A percentile compares a stretch with the other conserved stretches of the same genome.
phyloP scores from a whole-genome alignment of 2,888 invertebrate genomes.

The Acholoe squamosa region DNA sequence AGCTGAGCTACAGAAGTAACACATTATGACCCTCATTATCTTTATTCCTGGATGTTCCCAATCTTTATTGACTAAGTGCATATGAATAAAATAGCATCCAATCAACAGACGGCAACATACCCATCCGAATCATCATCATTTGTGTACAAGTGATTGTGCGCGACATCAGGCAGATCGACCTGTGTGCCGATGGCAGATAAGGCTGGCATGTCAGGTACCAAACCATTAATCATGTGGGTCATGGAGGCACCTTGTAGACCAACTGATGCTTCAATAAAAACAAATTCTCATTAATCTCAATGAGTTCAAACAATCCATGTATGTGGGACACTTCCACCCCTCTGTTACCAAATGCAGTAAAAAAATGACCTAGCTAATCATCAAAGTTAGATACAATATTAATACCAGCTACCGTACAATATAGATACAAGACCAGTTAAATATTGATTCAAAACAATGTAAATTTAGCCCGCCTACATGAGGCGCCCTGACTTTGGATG shows the following conservation, averaged over 20 bases:
- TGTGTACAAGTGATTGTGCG: conserved; percentile 70
- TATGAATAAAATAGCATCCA: too few relatives aligned
- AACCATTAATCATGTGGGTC: not conserved
- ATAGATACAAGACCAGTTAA: not conserved
- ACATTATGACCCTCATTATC: too few relatives aligned
- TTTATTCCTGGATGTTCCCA: not conserved
- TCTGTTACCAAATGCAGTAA: too few relatives aligned
- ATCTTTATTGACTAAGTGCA: too few relatives aligned
- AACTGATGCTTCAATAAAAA: not conserved
- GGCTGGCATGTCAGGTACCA: conserved; percentile 63
- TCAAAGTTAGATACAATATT: too few relatives aligned
- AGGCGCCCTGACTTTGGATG: not conserved
- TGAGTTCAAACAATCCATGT: too few relatives aligned
- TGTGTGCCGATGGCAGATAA: conserved; percentile 57
- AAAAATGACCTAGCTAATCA: too few relatives aligned
- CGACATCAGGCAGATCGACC: not conserved
- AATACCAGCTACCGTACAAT: not conserved
- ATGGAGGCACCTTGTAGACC: not conserved
- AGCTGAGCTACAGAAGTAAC: too few relatives aligned
- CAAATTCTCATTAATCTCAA: too few relatives aligned
- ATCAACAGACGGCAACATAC: conserved; percentile 53
- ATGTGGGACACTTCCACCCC: too few relatives aligned
- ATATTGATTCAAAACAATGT: not conserved
- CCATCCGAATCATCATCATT: conserved; percentile 73
- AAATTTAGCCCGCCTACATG: not conserved